phyloP scores from a whole-genome alignment of 2,113 vertebrate genomes.

The Etia nguti region DNA sequence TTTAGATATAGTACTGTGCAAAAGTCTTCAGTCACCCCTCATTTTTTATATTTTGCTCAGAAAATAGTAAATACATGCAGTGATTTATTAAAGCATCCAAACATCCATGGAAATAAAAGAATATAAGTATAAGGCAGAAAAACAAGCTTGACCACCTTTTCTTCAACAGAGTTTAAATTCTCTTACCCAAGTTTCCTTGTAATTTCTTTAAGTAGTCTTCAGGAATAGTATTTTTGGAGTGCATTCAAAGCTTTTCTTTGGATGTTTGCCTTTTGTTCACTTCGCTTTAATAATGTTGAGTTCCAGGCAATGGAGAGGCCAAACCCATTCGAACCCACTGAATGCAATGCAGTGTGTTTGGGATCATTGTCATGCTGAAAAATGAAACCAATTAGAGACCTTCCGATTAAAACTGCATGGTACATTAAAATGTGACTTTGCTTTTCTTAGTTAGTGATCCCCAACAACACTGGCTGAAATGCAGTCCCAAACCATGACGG shows the following conservation, averaged over 20 bases:
- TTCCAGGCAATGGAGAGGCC: background rate
- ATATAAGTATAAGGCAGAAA: background rate
- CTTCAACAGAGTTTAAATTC: background rate
- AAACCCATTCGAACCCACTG: background rate
- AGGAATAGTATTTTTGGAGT: background rate
- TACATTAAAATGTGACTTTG: background rate
- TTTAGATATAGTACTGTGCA: background rate
- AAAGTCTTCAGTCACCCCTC: background rate
- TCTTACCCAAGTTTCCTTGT: background rate
- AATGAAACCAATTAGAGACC: accelerated
- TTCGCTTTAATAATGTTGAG: background rate
- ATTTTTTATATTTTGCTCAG: background rate
- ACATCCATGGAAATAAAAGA: background rate
- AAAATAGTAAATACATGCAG: background rate
- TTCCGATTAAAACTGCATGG: background rate
- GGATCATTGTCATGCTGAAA: background rate
- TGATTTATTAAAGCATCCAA: background rate
- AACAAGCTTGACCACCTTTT: background rate
- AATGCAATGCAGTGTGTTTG: background rate
- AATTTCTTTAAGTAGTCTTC: background rate
- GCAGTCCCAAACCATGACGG: accelerated
- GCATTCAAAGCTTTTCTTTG: background rate
- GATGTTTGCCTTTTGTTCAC: background rate
- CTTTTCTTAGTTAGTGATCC: background rate
- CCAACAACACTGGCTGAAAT: background rate